Conservation (phyloP, 2,888 invertebrate species). For the Cheilosia urbana region DNA sequence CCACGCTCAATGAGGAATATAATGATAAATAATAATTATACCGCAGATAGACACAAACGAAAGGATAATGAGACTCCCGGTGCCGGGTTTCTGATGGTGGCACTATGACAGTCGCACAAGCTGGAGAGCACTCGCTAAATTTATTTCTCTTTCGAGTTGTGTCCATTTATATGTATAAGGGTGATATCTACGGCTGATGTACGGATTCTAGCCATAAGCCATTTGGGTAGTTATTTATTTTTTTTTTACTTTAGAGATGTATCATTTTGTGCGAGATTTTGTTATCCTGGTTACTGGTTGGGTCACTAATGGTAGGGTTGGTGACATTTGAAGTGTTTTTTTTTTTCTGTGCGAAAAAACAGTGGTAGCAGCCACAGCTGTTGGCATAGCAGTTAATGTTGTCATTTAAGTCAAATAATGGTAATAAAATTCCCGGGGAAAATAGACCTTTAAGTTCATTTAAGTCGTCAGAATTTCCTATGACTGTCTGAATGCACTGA, state of each 20-base stretch:
- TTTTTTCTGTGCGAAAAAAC: neutral
- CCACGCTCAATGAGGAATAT: slow-evolving; percentile 63
- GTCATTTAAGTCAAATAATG: slow-evolving; percentile 55
- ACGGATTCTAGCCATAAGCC: slow-evolving; percentile 27
- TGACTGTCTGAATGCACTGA: too few species aligned
- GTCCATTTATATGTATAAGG: slow-evolving; percentile 37
- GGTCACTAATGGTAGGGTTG: slow-evolving; percentile 15
- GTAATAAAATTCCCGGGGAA: slow-evolving; percentile 6
- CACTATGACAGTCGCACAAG: slow-evolving; percentile 9
- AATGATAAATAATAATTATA: slow-evolving; percentile 72
- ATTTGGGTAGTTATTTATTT: slow-evolving; percentile 21
- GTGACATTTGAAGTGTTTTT: slow-evolving; percentile 17
- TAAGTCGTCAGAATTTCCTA: too few species aligned
- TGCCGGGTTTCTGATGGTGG: neutral
- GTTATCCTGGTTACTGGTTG: slow-evolving; percentile 6
- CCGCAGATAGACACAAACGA: slow-evolving; percentile 62
- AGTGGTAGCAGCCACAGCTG: slow-evolving; percentile 50
- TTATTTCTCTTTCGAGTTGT: slow-evolving; percentile 48
- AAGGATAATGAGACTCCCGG: slow-evolving; percentile 60
- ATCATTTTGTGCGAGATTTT: slow-evolving; percentile 25
- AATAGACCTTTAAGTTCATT: too few species aligned
- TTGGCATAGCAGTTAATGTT: slow-evolving; percentile 42
- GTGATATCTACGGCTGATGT: neutral
- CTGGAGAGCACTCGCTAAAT: slow-evolving; percentile 34
- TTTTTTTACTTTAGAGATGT: neutral